phyloP scores from a whole-genome alignment of 2,888 invertebrate genomes.

The Macropis europaea region DNA sequence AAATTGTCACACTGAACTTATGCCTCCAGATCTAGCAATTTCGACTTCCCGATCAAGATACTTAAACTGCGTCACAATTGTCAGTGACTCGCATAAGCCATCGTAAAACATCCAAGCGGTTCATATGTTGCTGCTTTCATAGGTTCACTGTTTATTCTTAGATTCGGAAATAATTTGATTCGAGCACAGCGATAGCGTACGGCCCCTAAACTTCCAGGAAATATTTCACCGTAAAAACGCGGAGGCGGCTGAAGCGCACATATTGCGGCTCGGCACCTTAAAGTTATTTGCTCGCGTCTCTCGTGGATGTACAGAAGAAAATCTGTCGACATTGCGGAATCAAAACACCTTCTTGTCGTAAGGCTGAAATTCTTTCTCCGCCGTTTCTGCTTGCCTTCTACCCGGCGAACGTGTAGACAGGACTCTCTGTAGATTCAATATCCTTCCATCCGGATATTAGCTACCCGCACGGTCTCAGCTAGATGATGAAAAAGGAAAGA shows the following conservation, averaged over 20 bases:
- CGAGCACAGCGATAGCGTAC: background rate
- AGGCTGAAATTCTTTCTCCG: slow-evolving; percentile 10
- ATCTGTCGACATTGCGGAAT: slow-evolving; percentile 34
- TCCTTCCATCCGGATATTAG: slow-evolving; percentile 33
- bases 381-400: background rate
- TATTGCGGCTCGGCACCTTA: slow-evolving; percentile 15
- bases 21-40: no score
- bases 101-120: no score
- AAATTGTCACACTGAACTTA: no score
- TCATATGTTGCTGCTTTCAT: no score
- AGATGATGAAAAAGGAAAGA: slow-evolving; percentile 3
- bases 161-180: background rate
- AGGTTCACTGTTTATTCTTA: background rate
- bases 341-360: slow-evolving; percentile 21
- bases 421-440: slow-evolving; percentile 44
- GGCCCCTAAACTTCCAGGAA: background rate
- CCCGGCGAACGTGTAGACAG: slow-evolving; percentile 32
- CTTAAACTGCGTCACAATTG: no score
- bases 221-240: slow-evolving; percentile 4
- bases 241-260: slow-evolving; percentile 4
- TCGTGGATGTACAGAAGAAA: slow-evolving; percentile 12
- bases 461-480: slow-evolving; percentile 27
- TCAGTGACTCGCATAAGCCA: no score
- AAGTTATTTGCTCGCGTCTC: slow-evolving; percentile 24
- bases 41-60: no score